These are phyloP conservation scores for Reticulitermes lucifugus DNA, from an alignment of 2,888 invertebrate genomes.

Conservation along the genomic window DNA sequence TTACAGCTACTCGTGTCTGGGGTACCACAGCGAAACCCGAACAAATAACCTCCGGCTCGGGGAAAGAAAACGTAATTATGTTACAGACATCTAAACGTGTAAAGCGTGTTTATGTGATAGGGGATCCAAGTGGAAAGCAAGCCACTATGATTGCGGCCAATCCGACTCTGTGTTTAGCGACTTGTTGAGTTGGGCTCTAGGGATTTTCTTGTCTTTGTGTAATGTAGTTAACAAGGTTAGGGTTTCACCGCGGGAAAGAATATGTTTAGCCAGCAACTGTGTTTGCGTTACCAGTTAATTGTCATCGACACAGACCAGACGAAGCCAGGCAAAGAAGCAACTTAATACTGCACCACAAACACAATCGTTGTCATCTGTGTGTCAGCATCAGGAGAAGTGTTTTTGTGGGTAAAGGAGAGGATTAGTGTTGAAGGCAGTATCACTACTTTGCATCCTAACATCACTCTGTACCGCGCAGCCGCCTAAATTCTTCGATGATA, in stretches of 20 bases:
- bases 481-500: no score
- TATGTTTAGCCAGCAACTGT: conserved; percentile 17
- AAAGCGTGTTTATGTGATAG: no score
- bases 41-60: no score
- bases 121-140: no score
- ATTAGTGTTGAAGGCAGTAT: not conserved
- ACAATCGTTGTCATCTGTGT: not conserved
- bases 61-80: no score
- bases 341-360: conserved; percentile 7
- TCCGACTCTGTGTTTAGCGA: not conserved
- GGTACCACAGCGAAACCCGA: no score
- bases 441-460: no score
- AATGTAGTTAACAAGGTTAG: not conserved
- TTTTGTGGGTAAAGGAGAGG: not conserved
- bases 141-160: not conserved
- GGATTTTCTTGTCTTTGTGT: not conserved
- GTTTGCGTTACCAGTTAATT: conserved; percentile 34
- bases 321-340: conserved; percentile 21
- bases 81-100: no score
- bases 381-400: not conserved
- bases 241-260: conserved; percentile 24
- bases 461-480: no score
- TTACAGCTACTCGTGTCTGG: no score
- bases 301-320: conserved; percentile 30
- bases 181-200: not conserved